These are phyloP conservation scores for Acanthosoma haemorrhoidale DNA, from an alignment of 2,888 invertebrate genomes.

Conservation along the genomic window DNA sequence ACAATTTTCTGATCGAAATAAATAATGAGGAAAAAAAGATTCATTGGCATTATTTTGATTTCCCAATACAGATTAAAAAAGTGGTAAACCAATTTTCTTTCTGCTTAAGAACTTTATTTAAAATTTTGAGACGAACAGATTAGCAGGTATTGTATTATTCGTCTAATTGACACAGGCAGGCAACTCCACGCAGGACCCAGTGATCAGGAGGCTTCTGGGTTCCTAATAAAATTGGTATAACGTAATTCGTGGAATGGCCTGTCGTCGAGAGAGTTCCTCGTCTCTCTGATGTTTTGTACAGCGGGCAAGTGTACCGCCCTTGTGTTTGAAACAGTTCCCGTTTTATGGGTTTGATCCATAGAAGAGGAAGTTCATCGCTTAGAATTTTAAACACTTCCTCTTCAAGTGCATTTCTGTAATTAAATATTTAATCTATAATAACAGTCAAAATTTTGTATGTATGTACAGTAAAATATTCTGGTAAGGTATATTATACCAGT, in stretches of 20 bases:
- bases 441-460: no score
- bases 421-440: no score
- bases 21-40: no score
- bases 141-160: no score
- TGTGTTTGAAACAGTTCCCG: constrained; percentile 52
- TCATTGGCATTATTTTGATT: no score
- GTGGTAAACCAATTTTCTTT: no score
- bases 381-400: constrained; percentile 82
- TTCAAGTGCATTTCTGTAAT: constrained; percentile 45
- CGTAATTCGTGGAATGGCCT: constrained; percentile 69
- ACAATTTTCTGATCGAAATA: no score
- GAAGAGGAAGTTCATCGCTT: constrained; percentile 69
- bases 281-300: constrained; percentile 76
- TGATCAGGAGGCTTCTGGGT: constrained; percentile 60
- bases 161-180: constrained; percentile 62
- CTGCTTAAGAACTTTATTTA: no score
- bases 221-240: constrained; percentile 66
- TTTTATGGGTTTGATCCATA: constrained; percentile 66
- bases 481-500: no score
- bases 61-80: no score
- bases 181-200: constrained; percentile 78
- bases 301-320: constrained; percentile 63
- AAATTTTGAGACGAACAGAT: no score
- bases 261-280: constrained; percentile 51
- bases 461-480: no score